Conservation (phyloP, 2,888 invertebrate species). For the Sinopyrophorus schimmeli region DNA sequence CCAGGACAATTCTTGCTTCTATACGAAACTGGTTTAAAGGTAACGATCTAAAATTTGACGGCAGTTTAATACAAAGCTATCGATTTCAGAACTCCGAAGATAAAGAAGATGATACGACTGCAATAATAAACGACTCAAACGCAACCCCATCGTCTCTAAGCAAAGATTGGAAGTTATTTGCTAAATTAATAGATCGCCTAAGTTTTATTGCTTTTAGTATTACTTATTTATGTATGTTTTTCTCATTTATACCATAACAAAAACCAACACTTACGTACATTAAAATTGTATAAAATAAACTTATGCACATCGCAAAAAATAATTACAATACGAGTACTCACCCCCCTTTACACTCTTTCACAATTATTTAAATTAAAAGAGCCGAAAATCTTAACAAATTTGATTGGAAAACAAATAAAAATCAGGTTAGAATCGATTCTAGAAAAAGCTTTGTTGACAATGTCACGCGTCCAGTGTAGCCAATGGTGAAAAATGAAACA, state of each 20-base stretch:
- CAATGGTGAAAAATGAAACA: too few species aligned
- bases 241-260: slow-evolving; percentile 42
- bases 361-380: too few species aligned
- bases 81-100: slow-evolving; percentile 35
- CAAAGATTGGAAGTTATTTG: slow-evolving; percentile 49
- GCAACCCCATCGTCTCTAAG: slow-evolving; percentile 2
- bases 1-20: slow-evolving; percentile 34
- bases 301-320: too few species aligned
- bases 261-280: too few species aligned
- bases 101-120: slow-evolving; percentile 47
- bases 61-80: background rate
- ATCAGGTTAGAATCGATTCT: too few species aligned
- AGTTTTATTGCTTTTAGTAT: slow-evolving; percentile 44
- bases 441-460: too few species aligned
- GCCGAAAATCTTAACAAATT: too few species aligned
- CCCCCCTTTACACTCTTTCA: too few species aligned
- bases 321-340: too few species aligned
- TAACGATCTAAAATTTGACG: slow-evolving; percentile 13
- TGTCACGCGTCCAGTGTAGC: too few species aligned
- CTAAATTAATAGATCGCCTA: slow-evolving; percentile 48
- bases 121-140: slow-evolving; percentile 34
- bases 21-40: slow-evolving; percentile 36
- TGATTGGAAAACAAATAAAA: too few species aligned
- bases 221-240: slow-evolving; percentile 45
- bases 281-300: too few species aligned